Base-by-base conservation (phyloP, 2,888 invertebrate genomes). In the Drepanosiphum platanoidis region DNA sequence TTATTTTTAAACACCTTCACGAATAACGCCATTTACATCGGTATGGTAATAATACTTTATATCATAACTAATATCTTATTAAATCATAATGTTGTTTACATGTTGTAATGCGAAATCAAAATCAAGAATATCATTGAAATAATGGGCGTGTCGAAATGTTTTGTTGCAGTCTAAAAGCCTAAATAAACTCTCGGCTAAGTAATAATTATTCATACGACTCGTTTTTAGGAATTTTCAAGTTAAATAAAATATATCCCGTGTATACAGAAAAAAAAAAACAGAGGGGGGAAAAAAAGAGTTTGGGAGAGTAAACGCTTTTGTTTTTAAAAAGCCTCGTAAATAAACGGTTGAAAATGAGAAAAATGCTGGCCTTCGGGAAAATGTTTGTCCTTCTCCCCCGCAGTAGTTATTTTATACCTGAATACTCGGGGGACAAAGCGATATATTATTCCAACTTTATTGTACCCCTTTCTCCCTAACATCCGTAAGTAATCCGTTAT, bases 361-460 rank as follows among this genome's bases (percentile, higher is more conserved):
- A 84, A 84, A 84, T 58, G 77, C 84, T 70, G 30, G 83, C 75
- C 66, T 75, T 42, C 58, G 75, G 83, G 84, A 77, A 75, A 83
- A 83, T 52, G 75, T 75, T 66, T 68, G 84, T 84, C 84, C 68
- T 75, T 46, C 74, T 77, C 84, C 66, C 74, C 82, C 27, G 64
- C 71, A 39, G 74, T 75, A 84, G 75, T 84, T 84, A 77, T 68
- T 77, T 77, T 68, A 46, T 77, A 77, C 84, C 84, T 84, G 84
- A 70, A 68, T 68, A 77, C 84, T 84, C 84, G 39, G 52, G 84
- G 83, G 83, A 83, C 64, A 84, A 84, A 84, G 32, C 84, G 75
- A 84, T 84, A 84, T 77, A 77, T 84, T 84, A 77, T 84, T 84
- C 84, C 77, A 84, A 84, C 84, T 84, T 84, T 84, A 84, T 77